phyloP scores from a whole-genome alignment of 2,113 vertebrate genomes.

The Psephotus haematonotus region DNA sequence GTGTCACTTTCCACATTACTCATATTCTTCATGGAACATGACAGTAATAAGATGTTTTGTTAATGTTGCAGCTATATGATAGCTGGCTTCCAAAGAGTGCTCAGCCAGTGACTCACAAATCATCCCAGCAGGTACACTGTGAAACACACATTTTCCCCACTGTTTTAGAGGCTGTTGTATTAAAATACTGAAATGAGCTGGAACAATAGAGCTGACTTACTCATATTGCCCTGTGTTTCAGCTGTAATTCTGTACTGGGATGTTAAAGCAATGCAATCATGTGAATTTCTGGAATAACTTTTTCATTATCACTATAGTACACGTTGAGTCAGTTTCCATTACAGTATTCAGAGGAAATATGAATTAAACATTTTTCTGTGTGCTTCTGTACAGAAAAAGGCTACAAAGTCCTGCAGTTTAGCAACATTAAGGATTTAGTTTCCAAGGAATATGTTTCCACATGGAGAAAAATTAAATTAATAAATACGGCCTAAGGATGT shows the following conservation, averaged over 20 bases:
- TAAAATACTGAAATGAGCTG: constrained; percentile 32
- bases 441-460: neutral
- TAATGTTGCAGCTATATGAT: neutral
- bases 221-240: neutral
- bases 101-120: neutral
- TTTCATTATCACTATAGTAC: neutral
- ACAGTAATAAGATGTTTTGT: constrained; percentile 14
- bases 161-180: neutral
- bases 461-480: neutral
- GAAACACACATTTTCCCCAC: neutral
- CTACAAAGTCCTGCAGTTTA: neutral
- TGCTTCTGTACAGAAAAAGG: neutral
- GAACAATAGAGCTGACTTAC: neutral
- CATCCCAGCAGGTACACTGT: neutral
- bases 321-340: neutral
- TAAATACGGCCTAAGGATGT: neutral
- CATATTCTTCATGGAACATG: constrained; percentile 11
- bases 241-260: neutral
- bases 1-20: constrained; percentile 22
- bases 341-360: neutral
- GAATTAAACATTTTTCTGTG: neutral
- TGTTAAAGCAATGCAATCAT: neutral
- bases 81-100: neutral
- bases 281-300: neutral
- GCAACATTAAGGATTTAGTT: neutral